phyloP scores from a whole-genome alignment of 1,140 invertebrate genomes.

The Drosophila nikananu region DNA sequence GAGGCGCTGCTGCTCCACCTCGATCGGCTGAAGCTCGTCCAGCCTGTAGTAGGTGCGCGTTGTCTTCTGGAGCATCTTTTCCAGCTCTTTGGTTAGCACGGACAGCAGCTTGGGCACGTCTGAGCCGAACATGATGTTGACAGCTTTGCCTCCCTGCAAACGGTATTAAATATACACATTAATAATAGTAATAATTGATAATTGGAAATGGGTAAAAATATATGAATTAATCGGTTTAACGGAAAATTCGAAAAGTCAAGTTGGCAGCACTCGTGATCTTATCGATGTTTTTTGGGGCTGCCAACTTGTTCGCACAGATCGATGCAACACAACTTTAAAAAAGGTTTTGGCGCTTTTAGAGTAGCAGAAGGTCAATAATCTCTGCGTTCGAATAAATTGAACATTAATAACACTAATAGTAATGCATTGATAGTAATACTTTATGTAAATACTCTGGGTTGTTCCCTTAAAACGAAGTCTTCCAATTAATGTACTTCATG shows the following conservation, averaged over 20 bases:
- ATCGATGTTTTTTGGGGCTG: not conserved
- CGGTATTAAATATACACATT: not conserved
- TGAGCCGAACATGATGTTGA: constrained; percentile 93
- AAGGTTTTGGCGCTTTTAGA: no score
- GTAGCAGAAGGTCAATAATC: not conserved
- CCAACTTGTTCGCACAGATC: not conserved
- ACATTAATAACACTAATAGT: no score
- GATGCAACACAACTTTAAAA: not conserved
- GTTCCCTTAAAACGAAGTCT: not conserved
- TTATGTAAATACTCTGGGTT: no score
- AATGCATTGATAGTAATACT: no score
- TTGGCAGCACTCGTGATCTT: not conserved
- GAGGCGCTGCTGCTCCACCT: constrained; percentile 85
- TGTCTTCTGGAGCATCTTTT: constrained; percentile 68
- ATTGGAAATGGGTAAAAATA: not conserved
- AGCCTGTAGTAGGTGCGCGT: constrained; percentile 84
- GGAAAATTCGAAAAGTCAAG: not conserved
- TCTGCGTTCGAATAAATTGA: not conserved
- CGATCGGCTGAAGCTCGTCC: constrained; percentile 86
- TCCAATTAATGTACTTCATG: not conserved
- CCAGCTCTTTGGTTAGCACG: constrained; percentile 91
- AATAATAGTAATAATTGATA: not conserved
- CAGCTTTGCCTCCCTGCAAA: constrained; percentile 87
- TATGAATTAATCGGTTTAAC: not conserved
- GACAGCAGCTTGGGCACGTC: constrained; percentile 92